Evolutionary conservation across 64 coral and sea anemone genomes (phyloP).

Genomic region (Catalaphyllia jardinei): DNA sequence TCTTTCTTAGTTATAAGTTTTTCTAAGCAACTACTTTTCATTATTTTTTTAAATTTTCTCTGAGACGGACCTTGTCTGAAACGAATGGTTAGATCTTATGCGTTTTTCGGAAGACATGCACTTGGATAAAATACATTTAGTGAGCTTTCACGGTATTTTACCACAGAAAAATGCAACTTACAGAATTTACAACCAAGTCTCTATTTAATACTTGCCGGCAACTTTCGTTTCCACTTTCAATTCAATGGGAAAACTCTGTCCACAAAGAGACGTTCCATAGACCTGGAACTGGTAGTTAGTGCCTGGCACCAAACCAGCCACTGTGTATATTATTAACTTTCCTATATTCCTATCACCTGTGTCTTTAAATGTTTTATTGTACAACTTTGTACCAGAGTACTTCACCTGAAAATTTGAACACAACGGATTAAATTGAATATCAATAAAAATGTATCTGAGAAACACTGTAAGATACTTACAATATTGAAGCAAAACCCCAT

Average conservation of each 20-base stretch:
- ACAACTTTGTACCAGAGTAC: neutral
- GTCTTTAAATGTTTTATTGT: neutral
- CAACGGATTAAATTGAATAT: neutral
- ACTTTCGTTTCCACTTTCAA: neutral
- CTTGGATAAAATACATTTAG: no score
- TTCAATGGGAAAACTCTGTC: neutral
- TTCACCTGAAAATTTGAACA: neutral
- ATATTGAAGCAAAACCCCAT: no score
- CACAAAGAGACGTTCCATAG: neutral
- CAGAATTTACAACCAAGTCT: no score
- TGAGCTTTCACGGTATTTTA: no score
- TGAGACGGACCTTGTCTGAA: no score
- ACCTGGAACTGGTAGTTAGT: neutral
- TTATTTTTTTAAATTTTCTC: no score
- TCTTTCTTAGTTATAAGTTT: no score
- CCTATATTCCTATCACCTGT: neutral
- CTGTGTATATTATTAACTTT: neutral
- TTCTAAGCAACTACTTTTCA: no score
- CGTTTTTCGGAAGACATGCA: no score
- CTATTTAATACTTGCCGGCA: neutral
- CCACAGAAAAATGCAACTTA: no score
- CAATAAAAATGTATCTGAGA: neutral
- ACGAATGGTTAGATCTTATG: no score
- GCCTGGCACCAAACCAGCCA: neutral
- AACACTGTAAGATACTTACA: no score